Conservation (phyloP, 2,888 invertebrate genomes). For the Napeogenes inachia region DNA sequence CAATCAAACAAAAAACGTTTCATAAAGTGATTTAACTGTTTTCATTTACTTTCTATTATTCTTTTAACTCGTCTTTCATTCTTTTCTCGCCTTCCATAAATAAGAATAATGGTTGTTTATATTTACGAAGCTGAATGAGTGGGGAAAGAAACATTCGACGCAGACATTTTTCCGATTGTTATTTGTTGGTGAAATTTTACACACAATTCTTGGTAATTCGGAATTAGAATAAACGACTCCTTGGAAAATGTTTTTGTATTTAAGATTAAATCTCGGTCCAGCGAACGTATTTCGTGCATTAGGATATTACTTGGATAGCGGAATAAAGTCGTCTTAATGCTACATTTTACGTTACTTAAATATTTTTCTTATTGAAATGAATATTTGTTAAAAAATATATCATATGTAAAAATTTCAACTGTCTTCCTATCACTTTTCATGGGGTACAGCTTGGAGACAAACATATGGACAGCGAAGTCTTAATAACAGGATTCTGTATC, state of each 20-base stretch:
- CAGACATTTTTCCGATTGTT: slow-evolving; percentile 27
- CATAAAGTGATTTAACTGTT: slow-evolving; percentile 65
- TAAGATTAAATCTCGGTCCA: slow-evolving; percentile 14
- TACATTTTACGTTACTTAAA: no score
- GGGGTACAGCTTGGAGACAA: no score
- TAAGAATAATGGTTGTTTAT: slow-evolving; percentile 69
- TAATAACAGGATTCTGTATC: no score
- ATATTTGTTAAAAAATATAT: no score
- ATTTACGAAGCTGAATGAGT: slow-evolving; percentile 67
- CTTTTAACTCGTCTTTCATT: slow-evolving; percentile 73
- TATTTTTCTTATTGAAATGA: no score
- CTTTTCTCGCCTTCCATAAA: slow-evolving; percentile 64
- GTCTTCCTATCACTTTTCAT: no score
- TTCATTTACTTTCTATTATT: slow-evolving; percentile 75
- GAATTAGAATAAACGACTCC: slow-evolving; percentile 26
- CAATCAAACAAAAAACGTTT: slow-evolving; percentile 22
- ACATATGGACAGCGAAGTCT: no score
- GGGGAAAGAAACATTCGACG: slow-evolving; percentile 36
- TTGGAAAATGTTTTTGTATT: slow-evolving; percentile 24
- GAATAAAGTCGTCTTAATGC: no score
- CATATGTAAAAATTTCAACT: no score
- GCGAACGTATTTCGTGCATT: no score
- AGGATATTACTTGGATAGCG: no score
- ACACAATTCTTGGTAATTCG: slow-evolving; percentile 26
- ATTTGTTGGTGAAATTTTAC: slow-evolving; percentile 22